Percentiles rank a stretch among this genome's conserved stretches.
Conservation (phyloP, 2,113 vertebrate species). For the Equus przewalskii region DNA sequence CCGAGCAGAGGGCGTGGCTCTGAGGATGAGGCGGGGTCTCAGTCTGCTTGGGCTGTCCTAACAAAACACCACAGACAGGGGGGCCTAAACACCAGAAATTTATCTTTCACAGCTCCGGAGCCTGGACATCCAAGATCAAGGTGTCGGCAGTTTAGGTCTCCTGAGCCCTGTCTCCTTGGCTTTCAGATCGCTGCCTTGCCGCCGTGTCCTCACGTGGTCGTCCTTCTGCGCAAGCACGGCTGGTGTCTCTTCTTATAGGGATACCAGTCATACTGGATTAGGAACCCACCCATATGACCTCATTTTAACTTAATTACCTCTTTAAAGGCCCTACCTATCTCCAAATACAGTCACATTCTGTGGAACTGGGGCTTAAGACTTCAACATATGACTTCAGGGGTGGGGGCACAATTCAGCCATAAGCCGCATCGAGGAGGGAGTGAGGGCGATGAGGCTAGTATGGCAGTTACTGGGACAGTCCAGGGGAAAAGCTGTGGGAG, state of each 20-base stretch:
- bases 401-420: background rate
- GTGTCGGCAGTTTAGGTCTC: background rate
- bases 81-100: background rate
- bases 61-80: too few relatives aligned
- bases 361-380: background rate
- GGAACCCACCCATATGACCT: background rate
- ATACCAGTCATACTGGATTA: background rate
- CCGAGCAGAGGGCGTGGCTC: background rate
- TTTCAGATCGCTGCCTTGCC: background rate
- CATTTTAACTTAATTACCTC: background rate
- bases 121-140: background rate
- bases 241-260: background rate
- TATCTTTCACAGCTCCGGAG: background rate
- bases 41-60: rapidly evolving
- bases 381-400: background rate
- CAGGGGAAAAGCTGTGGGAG: background rate
- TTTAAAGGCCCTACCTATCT: background rate
- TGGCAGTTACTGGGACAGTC: background rate
- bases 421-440: background rate
- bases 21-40: background rate
- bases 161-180: background rate
- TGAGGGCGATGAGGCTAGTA: background rate
- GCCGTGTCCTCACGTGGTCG: rapidly evolving
- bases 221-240: background rate
- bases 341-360: background rate